A percentile compares a stretch with the other conserved stretches of the same genome.
Conservation (phyloP, 2,888 invertebrate genomes). For the Melolontha melolontha region DNA sequence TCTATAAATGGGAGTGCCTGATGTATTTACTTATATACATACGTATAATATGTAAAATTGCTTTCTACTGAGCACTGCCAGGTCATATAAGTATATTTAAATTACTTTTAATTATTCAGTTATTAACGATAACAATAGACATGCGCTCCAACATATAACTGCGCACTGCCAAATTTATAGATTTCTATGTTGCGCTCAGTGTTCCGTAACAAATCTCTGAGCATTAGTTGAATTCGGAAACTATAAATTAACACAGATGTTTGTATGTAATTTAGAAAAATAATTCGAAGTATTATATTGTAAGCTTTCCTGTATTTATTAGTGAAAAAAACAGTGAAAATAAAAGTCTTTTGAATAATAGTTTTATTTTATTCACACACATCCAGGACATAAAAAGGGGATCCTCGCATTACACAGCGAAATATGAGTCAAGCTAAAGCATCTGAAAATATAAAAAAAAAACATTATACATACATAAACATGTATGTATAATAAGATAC, state of each 20-base stretch:
- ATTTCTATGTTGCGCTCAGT: neutral
- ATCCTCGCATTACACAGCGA: too few relatives aligned
- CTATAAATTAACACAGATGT: slow-evolving; percentile 14
- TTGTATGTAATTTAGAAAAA: slow-evolving; percentile 35
- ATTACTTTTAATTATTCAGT: slow-evolving; percentile 43
- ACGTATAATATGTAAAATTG: slow-evolving; percentile 5
- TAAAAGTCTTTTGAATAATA: slow-evolving; percentile 41
- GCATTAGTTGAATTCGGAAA: slow-evolving; percentile 4
- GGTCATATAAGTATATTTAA: slow-evolving; percentile 46
- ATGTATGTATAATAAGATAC: too few relatives aligned
- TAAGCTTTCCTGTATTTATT: slow-evolving; percentile 56
- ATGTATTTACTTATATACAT: slow-evolving; percentile 46
- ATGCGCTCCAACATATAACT: slow-evolving; percentile 49
- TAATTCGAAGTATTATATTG: slow-evolving; percentile 43
- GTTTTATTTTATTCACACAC: slow-evolving; percentile 14
- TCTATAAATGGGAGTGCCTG: slow-evolving; percentile 53
- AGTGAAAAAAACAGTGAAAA: slow-evolving; percentile 48
- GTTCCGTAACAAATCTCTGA: neutral
- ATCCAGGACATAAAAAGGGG: too few relatives aligned
- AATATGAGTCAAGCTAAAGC: too few relatives aligned
- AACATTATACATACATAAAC: too few relatives aligned
- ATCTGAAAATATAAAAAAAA: too few relatives aligned
- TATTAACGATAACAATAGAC: slow-evolving; percentile 30
- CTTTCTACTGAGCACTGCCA: slow-evolving; percentile 55
- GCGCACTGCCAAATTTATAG: slow-evolving; percentile 55